Conservation (phyloP, 2,888 invertebrate species). For the Caenorhabditis virilis region DNA sequence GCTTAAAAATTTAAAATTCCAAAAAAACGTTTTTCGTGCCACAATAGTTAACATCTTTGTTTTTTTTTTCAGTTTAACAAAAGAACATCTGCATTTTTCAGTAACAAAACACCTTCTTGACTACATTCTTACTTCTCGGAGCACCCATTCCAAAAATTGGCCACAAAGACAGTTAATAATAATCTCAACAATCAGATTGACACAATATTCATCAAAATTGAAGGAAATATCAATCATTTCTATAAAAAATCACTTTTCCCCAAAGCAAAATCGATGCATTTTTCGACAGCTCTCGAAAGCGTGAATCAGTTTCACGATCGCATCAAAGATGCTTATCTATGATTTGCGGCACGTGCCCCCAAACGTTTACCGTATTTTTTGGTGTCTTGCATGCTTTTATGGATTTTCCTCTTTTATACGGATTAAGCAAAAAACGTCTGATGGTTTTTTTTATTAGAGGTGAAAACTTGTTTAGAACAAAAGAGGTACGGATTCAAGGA, state of each 20-base stretch:
- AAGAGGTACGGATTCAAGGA: not conserved
- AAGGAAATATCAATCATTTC: not conserved
- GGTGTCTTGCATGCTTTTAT: constrained; percentile 9
- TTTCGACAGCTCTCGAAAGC: constrained; percentile 11
- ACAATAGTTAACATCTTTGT: too few relatives aligned
- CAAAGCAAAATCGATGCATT: constrained; percentile 4
- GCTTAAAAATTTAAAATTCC: too few relatives aligned
- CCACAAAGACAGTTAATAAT: too few relatives aligned
- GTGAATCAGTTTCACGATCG: not conserved
- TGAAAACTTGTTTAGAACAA: constrained; percentile 2
- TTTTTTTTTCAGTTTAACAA: too few relatives aligned
- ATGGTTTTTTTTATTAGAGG: constrained; percentile 7
- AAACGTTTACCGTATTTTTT: not conserved
- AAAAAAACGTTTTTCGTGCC: too few relatives aligned
- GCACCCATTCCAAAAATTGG: too few relatives aligned
- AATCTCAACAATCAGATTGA: too few relatives aligned
- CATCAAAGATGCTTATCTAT: constrained; percentile 3
- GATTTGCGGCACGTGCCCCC: constrained; percentile 33
- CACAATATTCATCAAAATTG: too few relatives aligned
- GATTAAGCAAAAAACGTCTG: constrained; percentile 25
- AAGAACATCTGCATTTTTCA: too few relatives aligned
- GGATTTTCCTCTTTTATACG: constrained; percentile 16
- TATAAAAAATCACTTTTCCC: not conserved
- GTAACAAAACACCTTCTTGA: too few relatives aligned
- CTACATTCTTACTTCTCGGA: too few relatives aligned